A percentile compares a stretch with the other conserved stretches of the same genome.
Evolutionary conservation across 2,888 invertebrate genomes (phyloP).

Genomic region (Hydrotaea diabolus): DNA sequence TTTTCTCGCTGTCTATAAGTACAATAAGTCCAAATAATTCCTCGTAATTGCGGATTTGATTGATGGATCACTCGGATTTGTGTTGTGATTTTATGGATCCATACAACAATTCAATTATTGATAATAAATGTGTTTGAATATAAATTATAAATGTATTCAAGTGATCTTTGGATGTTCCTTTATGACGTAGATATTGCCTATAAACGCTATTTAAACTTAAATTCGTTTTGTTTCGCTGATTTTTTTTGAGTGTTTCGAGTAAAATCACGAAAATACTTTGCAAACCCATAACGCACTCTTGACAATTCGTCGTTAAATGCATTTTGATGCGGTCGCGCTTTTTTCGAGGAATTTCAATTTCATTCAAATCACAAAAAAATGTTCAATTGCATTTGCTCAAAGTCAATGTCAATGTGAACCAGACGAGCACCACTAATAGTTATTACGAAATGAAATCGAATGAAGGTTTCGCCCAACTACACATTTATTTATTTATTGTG

Average conservation of each 20-base stretch:
- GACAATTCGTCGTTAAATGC: neutral
- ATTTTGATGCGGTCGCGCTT: constrained; percentile 1
- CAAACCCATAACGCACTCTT: neutral
- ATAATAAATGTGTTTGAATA: too few relatives aligned
- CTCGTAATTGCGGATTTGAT: too few relatives aligned
- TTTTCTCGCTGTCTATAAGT: too few relatives aligned
- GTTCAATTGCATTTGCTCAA: constrained; percentile 20
- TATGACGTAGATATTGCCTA: too few relatives aligned
- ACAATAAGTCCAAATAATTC: too few relatives aligned
- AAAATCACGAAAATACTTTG: neutral
- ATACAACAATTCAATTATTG: neutral
- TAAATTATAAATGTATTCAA: too few relatives aligned
- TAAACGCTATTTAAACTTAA: too few relatives aligned
- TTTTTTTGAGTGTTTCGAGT: neutral
- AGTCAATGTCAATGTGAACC: constrained; percentile 60
- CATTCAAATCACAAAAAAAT: constrained; percentile 18
- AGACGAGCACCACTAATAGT: constrained; percentile 38
- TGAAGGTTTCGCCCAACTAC: neutral
- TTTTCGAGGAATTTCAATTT: constrained; percentile 14
- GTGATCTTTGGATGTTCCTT: too few relatives aligned
- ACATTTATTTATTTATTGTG: constrained; percentile 1
- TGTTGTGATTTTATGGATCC: neutral
- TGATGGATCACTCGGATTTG: too few relatives aligned
- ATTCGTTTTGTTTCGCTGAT: too few relatives aligned
- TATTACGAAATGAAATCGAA: constrained; percentile 26